Base-by-base conservation (phyloP, 2,113 vertebrate species). In the Dunckerocampus dactyliophorus region DNA sequence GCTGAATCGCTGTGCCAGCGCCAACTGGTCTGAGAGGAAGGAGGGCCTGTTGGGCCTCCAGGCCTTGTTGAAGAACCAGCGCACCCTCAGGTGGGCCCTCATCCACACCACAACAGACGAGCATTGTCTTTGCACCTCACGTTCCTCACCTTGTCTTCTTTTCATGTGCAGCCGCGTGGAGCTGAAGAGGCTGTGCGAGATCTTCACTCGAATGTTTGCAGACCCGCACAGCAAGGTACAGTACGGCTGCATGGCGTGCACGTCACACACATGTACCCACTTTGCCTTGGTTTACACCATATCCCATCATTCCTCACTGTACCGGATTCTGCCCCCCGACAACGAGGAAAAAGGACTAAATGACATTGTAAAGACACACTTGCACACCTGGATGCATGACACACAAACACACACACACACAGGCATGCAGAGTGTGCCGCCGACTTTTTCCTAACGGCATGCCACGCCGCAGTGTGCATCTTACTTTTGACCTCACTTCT, bases 121-220 rank as follows among this genome's bases (percentile, higher is more conserved):
- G 0, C 63, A 5, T 59, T 31, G 8, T 50, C 21, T 1, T 7
- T 0, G 9, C 15, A 8, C 16, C 22, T 39, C 0, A 51, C 67
- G 34, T 71, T 22, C 0, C 20, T 45, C 46, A 67, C 31, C 69
- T 17, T 49, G 11, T 9, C 3, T 70, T 37, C 49, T 67, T 52
- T 59, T 74, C 0, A 8, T 58, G 83, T 76, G 52, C 91, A 99
- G 96, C 83, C 96, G 95, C 60, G 96, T 98, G 67, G 96, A 99
- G 81, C 88, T 99, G 85, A 99, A 99, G 91, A 92, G 96, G 65
- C 90, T 98, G 58, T 99, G 96, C 89, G 96, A 99, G 85, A 98
- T 98, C 90, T 99, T 99, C 91, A 98, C 96, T 28, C 90, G 96
- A 79, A 98, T 99, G 96, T 99, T 99, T 88, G 96, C 96, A 47